phyloP scores from a whole-genome alignment of 2,113 vertebrate species.

The Neolamprologus caudopunctatus region DNA sequence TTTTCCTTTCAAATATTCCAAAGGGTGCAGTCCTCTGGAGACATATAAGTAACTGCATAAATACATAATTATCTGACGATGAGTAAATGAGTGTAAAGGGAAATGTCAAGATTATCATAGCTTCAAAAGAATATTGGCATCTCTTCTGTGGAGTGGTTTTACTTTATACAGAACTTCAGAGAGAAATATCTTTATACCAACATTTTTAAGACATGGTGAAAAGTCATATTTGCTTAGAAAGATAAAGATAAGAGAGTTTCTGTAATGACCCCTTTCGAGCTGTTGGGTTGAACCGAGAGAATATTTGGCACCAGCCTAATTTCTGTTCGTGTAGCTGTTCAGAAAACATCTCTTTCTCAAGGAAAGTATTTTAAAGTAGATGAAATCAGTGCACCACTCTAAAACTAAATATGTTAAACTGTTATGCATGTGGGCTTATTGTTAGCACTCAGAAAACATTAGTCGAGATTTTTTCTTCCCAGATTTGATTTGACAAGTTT shows the following conservation, averaged over 20 bases:
- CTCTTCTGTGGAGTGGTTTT: background rate
- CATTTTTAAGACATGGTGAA: background rate
- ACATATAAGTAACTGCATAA: background rate
- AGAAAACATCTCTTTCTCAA: constrained; percentile 6
- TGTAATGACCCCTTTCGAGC: constrained; percentile 20
- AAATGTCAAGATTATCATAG: background rate
- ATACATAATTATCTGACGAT: background rate
- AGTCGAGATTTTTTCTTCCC: background rate
- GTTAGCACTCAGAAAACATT: constrained; percentile 15
- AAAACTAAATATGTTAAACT: constrained; percentile 29
- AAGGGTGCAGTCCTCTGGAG: background rate
- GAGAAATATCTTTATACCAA: constrained; percentile 1
- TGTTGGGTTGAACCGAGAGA: constrained; percentile 6
- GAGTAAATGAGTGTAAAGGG: background rate
- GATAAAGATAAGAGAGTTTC: constrained; percentile 26
- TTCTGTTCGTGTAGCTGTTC: background rate
- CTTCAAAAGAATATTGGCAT: background rate
- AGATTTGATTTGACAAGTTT: constrained; percentile 20
- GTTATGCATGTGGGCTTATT: constrained; percentile 21
- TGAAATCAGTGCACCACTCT: background rate
- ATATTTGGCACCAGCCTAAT: constrained; percentile 2
- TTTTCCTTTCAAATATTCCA: background rate
- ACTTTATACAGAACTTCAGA: background rate
- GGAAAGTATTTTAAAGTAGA: constrained; percentile 18
- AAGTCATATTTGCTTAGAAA: constrained; percentile 7